Percentiles rank a stretch among this genome's conserved stretches.
phyloP scores from a whole-genome alignment of 2,888 invertebrate species.

The Dryococelus australis region DNA sequence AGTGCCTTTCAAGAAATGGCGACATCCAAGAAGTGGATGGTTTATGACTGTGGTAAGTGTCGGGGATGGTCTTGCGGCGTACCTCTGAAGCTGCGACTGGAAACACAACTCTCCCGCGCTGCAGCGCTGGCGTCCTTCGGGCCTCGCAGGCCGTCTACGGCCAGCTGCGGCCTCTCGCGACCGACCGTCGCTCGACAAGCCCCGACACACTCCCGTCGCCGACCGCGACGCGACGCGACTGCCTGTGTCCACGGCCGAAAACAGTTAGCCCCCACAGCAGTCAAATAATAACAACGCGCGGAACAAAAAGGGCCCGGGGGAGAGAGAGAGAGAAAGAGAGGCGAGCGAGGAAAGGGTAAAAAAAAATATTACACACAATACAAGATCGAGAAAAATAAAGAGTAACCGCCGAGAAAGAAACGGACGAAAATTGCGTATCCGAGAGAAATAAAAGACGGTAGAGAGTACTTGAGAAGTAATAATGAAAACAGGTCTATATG shows the following conservation, averaged over 20 bases:
- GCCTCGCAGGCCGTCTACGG: no score
- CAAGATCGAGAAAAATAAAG: constrained; percentile 21
- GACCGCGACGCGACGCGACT: not conserved
- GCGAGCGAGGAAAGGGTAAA: not conserved
- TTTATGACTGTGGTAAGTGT: no score
- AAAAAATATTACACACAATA: not conserved
- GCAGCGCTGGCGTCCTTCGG: no score
- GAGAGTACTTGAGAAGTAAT: constrained; percentile 17
- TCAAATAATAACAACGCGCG: not conserved
- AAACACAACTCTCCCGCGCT: no score
- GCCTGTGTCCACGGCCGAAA: not conserved
- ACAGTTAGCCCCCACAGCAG: not conserved
- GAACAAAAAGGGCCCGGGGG: not conserved
- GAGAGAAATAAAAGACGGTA: not conserved
- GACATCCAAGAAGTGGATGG: no score
- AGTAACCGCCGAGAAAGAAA: constrained; percentile 20
- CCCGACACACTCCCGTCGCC: not conserved
- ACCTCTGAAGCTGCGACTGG: no score
- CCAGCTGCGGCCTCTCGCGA: no score
- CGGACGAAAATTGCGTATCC: constrained; percentile 36
- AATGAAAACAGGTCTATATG: constrained; percentile 28
- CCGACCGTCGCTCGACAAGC: no score
- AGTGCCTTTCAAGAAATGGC: no score
- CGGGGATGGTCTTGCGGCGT: no score
- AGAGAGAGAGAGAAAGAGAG: not conserved